Percentiles rank a stretch among this genome's conserved stretches.
Evolutionary conservation across 1,140 invertebrate species (phyloP).

Genomic region (Drosophila kurseongensis): DNA sequence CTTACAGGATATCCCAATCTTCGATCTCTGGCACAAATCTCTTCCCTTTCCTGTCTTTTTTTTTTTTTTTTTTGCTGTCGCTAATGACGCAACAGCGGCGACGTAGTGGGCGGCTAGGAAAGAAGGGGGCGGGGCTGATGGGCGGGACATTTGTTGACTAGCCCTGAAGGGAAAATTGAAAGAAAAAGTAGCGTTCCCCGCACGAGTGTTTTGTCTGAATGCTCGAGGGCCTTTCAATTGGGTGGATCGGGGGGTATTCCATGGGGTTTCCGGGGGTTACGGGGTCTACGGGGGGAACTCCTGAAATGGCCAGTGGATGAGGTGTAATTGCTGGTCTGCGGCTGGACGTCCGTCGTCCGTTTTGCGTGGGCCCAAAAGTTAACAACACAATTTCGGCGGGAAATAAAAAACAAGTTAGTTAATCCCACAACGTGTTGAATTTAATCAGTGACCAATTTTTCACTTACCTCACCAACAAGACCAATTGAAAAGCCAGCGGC

Average conservation of each 20-base stretch:
- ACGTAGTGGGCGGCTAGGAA: neutral
- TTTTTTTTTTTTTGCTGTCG: constrained; percentile 38
- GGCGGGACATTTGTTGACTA: constrained; percentile 63
- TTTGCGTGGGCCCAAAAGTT: constrained; percentile 46
- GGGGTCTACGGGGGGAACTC: neutral
- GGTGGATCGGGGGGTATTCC: neutral
- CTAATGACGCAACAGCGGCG: constrained; percentile 62
- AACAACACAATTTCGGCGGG: constrained; percentile 77
- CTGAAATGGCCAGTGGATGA: constrained; percentile 8
- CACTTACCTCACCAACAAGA: constrained; percentile 51
- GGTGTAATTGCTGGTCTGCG: constrained; percentile 69
- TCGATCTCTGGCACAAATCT: constrained; percentile 4
- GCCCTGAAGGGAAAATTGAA: constrained; percentile 68
- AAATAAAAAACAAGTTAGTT: constrained; percentile 83
- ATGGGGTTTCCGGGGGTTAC: neutral
- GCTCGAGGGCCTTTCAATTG: constrained; percentile 54
- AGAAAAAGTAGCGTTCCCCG: constrained; percentile 35
- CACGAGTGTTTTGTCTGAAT: constrained; percentile 64
- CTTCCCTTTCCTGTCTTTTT: neutral
- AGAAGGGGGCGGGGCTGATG: neutral
- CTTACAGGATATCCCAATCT: constrained; percentile 7
- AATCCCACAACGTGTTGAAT: constrained; percentile 83
- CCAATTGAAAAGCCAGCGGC: constrained; percentile 20
- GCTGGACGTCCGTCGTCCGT: constrained; percentile 16
- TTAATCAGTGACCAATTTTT: constrained; percentile 83